Base-by-base conservation (phyloP, 2,113 vertebrate species). In the Chloropsis cyanopogon region DNA sequence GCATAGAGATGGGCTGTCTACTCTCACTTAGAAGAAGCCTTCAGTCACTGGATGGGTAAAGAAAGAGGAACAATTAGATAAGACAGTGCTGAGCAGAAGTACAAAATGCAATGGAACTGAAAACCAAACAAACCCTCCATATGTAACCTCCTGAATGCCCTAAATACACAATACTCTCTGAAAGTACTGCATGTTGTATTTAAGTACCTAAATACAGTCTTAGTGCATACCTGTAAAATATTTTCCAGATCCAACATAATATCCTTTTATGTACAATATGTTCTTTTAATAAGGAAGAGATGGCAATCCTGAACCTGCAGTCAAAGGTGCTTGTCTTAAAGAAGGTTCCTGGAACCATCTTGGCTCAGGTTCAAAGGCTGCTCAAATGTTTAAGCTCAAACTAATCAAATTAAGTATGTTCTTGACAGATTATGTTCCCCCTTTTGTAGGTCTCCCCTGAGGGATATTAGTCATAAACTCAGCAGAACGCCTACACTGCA, bases 311-410 rank as follows among this genome's bases (percentile, higher is more conserved):
- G 47, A 90, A 84, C 60, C 17, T 84, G 52, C 7, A 72, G 42
- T 80, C 70, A 63, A 35, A 83, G 44, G 35, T 4, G 3, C 63
- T 85, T 53, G 14, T 72, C 54, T 73, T 87, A 53, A 69, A 61
- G 33, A 76, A 91, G 26, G 22, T 86, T 92, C 82, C 69, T 64
- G 73, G 72, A 92, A 86, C 37, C 33, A 41, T 50, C 56, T 83
- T 0, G 0, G 52, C 78, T 86, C 57, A 72, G 35, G 60, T 93
- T 95, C 85, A 94, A 91, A 94, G 71, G 72, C 44, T 78, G 68
- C 79, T 96, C 25, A 59, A 90, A 92, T 90, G 49, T 90, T 95
- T 93, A 95, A 44, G 53, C 71, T 94, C 68, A 70, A 86, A 83
- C 71, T 68, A 90, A 94, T 75, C 56, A 93, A 57, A 35, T 88